Percentiles rank a stretch among this genome's conserved stretches.
These are phyloP conservation scores for Centropyge bicolor DNA, from an alignment of 2,797 vertebrate genomes.

Conservation along the genomic window DNA sequence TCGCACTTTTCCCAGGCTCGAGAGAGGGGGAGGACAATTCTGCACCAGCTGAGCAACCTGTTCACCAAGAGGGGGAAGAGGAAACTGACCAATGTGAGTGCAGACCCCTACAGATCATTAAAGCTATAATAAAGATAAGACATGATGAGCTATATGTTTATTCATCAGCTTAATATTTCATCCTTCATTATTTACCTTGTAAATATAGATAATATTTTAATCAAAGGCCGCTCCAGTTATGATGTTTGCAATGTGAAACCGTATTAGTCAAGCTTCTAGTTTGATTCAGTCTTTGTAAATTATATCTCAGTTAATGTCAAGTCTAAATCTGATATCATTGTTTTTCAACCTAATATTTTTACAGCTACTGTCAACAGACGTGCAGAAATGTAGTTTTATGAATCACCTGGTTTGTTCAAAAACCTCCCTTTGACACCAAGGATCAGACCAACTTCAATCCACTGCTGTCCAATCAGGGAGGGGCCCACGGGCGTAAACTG, in stretches of 20 bases:
- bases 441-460: conserved; percentile 1
- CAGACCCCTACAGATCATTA: neutral
- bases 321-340: too few relatives aligned
- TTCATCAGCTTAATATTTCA: neutral
- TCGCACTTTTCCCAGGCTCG: conserved; percentile 84
- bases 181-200: neutral
- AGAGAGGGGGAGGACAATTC: conserved; percentile 84
- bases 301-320: too few relatives aligned
- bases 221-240: neutral
- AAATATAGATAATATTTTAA: conserved; percentile 17
- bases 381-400: neutral
- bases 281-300: too few relatives aligned
- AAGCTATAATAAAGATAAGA: neutral
- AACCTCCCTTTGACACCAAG: neutral
- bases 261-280: too few relatives aligned
- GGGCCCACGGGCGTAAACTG: too few relatives aligned
- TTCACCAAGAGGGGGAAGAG: conserved; percentile 85
- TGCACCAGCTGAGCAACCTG: conserved; percentile 88
- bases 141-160: too few relatives aligned
- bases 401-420: neutral
- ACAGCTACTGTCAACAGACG: neutral
- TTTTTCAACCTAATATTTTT: neutral
- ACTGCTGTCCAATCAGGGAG: neutral
- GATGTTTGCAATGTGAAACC: too few relatives aligned
- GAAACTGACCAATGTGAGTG: conserved; percentile 90